These are phyloP conservation scores for Acanthornis magna DNA, from an alignment of 2,797 vertebrate genomes.

Conservation along the genomic window DNA sequence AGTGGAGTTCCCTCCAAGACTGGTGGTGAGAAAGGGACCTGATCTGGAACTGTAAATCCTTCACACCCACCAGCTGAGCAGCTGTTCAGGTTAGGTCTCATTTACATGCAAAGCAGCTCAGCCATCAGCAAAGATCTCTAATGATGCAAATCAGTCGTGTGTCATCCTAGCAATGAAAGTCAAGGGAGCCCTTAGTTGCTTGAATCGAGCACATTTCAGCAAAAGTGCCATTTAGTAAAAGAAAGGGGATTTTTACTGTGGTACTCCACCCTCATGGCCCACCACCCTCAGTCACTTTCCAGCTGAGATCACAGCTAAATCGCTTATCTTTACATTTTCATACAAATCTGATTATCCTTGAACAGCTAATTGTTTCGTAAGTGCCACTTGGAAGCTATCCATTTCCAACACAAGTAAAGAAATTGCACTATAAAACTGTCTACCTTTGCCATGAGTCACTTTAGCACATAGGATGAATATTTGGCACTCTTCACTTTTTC, in stretches of 20 bases:
- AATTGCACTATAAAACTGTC: constrained; percentile 61
- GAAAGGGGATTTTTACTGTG: neutral
- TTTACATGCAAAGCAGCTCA: constrained; percentile 31
- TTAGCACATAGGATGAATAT: constrained; percentile 41
- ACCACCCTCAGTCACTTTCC: constrained; percentile 24
- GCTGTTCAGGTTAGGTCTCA: constrained; percentile 11
- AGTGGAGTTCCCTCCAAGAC: neutral
- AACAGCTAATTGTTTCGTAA: constrained; percentile 48
- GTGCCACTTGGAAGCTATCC: constrained; percentile 54
- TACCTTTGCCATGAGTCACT: constrained; percentile 40
- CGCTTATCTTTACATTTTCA: constrained; percentile 51
- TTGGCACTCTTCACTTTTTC: constrained; percentile 19
- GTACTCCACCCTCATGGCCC: neutral
- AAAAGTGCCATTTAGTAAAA: constrained; percentile 31
- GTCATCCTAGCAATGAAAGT: constrained; percentile 40
- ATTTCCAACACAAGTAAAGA: constrained; percentile 44
- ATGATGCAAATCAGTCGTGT: constrained; percentile 34
- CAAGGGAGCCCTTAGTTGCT: constrained; percentile 4
- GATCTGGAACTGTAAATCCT: constrained; percentile 11
- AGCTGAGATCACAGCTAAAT: constrained; percentile 55
- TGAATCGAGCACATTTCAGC: constrained; percentile 31
- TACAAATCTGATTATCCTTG: constrained; percentile 59
- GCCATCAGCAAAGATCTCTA: constrained; percentile 27
- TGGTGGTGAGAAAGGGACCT: neutral
- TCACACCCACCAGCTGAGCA: neutral